phyloP scores from a whole-genome alignment of 2,888 invertebrate genomes.

The Nesidiocoris tenuis region DNA sequence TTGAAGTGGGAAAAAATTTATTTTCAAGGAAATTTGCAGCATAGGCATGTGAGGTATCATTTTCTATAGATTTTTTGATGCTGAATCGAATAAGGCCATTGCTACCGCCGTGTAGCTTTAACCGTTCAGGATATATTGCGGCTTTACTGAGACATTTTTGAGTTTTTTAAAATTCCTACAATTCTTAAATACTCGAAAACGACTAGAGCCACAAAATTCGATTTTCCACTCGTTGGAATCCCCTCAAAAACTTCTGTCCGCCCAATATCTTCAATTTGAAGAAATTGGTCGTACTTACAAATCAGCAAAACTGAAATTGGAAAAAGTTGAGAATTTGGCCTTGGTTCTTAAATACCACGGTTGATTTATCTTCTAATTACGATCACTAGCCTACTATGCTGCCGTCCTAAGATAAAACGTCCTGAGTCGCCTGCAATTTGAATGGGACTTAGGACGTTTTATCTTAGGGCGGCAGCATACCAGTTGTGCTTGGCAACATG shows the following conservation, averaged over 20 bases:
- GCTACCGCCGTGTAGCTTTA: neutral
- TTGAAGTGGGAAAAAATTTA: neutral
- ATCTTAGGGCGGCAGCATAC: too few relatives aligned
- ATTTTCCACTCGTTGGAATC: neutral
- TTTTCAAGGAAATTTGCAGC: neutral
- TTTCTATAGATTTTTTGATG: neutral
- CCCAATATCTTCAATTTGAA: neutral
- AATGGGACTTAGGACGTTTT: too few relatives aligned
- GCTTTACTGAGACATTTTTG: neutral
- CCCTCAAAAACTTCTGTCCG: neutral
- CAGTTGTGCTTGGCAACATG: too few relatives aligned
- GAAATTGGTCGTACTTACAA: too few relatives aligned
- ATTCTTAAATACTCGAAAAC: neutral
- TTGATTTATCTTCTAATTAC: too few relatives aligned
- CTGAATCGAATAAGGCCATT: neutral
- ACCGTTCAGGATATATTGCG: neutral
- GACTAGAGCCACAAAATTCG: neutral
- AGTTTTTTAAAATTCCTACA: neutral
- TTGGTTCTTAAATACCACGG: too few relatives aligned
- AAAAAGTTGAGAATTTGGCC: too few relatives aligned
- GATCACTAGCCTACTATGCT: too few relatives aligned
- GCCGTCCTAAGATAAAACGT: too few relatives aligned
- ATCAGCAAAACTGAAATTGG: too few relatives aligned
- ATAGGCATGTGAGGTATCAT: neutral
- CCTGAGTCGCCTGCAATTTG: too few relatives aligned